Evolutionary conservation across 1,140 invertebrate genomes (phyloP), one percentile per base, ranked within the genome.

Genomic region (Pinna nobilis): DNA sequence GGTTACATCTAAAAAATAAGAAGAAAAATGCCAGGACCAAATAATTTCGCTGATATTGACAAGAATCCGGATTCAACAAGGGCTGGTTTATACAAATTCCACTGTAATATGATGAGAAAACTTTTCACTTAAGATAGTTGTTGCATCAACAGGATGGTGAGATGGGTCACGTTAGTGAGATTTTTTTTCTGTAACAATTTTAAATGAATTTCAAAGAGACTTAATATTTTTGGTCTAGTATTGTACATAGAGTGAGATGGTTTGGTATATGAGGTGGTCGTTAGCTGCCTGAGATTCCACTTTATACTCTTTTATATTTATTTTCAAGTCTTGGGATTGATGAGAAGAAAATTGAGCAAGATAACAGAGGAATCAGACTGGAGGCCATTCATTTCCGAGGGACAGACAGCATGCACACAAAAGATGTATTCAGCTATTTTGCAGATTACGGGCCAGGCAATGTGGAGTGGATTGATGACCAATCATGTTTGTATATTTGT

Each of bases 381-480:
- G 93, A 95, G 88, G 91, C 93, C 23, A 86, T 96, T 49, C 94
- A 95, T 86, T 91, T 96, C 78, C 88, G 92, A 84, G 94, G 94
- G 33, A 92, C 93, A 1, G 90, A 94, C 80, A 91, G 94, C 18
- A 92, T 96, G 90, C 93, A 94, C 93, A 33, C 91, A 93, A 77
- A 83, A 86, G 94, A 96, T 88, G 91, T 96, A 32, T 93, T 95
- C 83, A 91, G 92, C 76, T 95, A 95, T 87, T 94, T 95, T 82
- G 90, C 92, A 84, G 91, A 93, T 75, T 94, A 93, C 89, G 91
- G 91, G 65, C 94, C 94, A 41, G 89, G 92, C 5, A 91, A 92
- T 1, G 91, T 96, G 47, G 94, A 96, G 88, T 95, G 94, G 94
- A 92, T 95, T 66, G 93, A 94, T 91, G 92, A 95, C 86, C 88